Conservation (phyloP, 2,888 invertebrate species). For the Xestia ashworthii region DNA sequence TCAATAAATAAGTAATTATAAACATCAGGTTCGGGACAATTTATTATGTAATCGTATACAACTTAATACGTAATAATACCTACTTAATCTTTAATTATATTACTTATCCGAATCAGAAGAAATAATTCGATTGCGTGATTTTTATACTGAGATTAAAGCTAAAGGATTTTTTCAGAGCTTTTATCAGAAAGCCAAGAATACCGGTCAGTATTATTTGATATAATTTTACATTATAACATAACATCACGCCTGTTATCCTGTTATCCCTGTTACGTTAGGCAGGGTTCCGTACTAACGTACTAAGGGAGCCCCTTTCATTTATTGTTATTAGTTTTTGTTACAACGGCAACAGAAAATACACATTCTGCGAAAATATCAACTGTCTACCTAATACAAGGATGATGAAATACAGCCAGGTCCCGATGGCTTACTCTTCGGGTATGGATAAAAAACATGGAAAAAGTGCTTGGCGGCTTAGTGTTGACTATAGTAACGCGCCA, state of each 20-base stretch:
- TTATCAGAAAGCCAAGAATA: background rate
- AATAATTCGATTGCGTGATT: background rate
- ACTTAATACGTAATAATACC: background rate
- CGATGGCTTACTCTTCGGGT: too few relatives aligned
- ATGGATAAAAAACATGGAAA: background rate
- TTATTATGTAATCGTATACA: background rate
- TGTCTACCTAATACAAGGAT: too few relatives aligned
- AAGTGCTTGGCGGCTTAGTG: background rate
- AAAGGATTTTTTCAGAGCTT: background rate
- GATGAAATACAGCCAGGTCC: too few relatives aligned
- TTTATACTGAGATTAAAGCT: background rate
- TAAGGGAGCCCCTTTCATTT: too few relatives aligned
- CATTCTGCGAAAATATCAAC: too few relatives aligned
- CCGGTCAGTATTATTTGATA: background rate
- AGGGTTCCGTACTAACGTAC: too few relatives aligned
- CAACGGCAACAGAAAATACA: too few relatives aligned
- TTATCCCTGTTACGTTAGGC: too few relatives aligned
- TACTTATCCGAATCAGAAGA: background rate
- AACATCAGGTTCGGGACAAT: conserved; percentile 7
- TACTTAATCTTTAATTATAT: background rate
- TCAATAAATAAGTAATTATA: background rate
- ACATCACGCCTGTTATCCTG: too few relatives aligned
- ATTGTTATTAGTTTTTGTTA: too few relatives aligned
- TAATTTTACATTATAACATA: background rate
- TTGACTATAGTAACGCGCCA: background rate